Conservation (phyloP, 2,113 vertebrate genomes). For the Heterotilapia buettikoferi region DNA sequence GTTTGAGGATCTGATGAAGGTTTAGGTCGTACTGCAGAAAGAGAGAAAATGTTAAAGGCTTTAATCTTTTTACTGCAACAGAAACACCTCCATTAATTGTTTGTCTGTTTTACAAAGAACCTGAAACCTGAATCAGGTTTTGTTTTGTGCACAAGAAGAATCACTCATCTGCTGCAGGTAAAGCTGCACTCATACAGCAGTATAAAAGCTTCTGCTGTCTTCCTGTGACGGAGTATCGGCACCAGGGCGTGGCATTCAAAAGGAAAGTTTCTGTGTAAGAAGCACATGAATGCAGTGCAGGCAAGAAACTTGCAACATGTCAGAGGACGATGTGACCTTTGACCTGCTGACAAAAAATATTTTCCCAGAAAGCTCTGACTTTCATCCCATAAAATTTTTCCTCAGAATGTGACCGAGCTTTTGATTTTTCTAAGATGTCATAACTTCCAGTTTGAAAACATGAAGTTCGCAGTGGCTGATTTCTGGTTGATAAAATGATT, state of each 20-base stretch:
- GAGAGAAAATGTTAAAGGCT: not conserved
- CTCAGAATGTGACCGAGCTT: not conserved
- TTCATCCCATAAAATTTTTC: not conserved
- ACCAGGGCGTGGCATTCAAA: not conserved
- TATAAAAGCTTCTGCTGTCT: not conserved
- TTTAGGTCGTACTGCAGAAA: not conserved
- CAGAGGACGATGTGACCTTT: not conserved
- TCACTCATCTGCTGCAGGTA: not conserved
- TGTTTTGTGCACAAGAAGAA: not conserved
- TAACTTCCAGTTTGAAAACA: not conserved
- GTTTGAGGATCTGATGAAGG: not conserved
- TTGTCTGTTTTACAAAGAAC: not conserved
- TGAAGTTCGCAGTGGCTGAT: not conserved
- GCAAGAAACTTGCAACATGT: not conserved
- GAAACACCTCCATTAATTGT: not conserved
- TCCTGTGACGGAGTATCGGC: not conserved
- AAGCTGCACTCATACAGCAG: not conserved
- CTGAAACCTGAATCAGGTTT: not conserved
- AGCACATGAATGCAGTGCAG: not conserved
- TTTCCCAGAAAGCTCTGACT: not conserved
- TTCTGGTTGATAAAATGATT: not conserved
- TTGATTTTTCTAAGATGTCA: not conserved
- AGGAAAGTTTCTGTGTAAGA: not conserved
- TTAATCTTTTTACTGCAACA: not conserved
- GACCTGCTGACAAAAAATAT: not conserved